Evolutionary conservation across 2,113 vertebrate genomes (phyloP), one percentile per base, ranked within the genome.

Genomic region (cat (Felis catus)): DNA sequence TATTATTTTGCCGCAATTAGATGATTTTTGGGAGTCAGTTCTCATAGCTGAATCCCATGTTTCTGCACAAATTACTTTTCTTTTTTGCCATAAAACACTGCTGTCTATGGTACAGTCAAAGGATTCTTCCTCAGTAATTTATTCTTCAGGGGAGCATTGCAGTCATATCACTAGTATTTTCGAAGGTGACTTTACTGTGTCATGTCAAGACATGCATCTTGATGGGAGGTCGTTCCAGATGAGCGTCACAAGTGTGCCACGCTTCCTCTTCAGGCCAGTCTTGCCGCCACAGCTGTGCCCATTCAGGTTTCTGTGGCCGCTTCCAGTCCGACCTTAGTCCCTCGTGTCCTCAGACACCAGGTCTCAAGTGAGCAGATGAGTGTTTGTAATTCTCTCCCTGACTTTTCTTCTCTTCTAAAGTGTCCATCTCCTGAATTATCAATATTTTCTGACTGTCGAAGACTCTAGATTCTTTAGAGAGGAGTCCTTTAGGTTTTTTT

Each of bases 181-280:
- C 88, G 51, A 76, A 73, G 91, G 81, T 55, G 70, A n/a, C 84
- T 74, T 55, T 71, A n/a, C 61, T 58, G 53, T 76, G 87, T 45
- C 82, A 15, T 71, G 78, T 73, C 80, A 63, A 66, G 76, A 71
- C 3, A 3, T 45, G n/a, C 29, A 15, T 55, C 36, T 84, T 65
- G 36, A 73, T 36, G 5, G 14, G 80, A 71, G 61, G 41, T 82
- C 21, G 70, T 19, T 45, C 4, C 33, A 78, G 70, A 2, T 12
- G n/a, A 70, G 12, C 4, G 48, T 74, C 14, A 2, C 39, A 11
- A 4, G 14, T 0, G 73, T 25, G 48, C 58, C 51, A 41, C 1
- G 11, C 84, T 31, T 27, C 27, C 68, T 45, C 39, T 45, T 12
- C 2, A 4, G 41, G 74, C 36, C 55, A 61, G 12, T 23, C 58